Evolutionary conservation across 1,140 invertebrate genomes (phyloP).

Genomic region (Bombus superbus): DNA sequence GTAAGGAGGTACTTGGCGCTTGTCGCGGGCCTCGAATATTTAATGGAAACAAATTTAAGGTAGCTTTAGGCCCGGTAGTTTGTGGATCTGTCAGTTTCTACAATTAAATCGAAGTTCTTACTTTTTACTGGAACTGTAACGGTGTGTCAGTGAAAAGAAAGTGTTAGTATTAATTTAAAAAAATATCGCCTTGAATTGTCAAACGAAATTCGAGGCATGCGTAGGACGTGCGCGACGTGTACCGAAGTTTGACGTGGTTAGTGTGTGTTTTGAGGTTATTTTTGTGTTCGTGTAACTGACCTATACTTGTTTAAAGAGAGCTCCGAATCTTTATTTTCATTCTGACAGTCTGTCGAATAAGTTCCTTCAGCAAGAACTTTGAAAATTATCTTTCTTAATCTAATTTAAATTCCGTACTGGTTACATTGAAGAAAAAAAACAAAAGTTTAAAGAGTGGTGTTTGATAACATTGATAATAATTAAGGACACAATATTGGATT

Average conservation of each 20-base stretch:
- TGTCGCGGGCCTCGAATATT: constrained; percentile 49
- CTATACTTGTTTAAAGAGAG: constrained; percentile 62
- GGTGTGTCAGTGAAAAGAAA: constrained; percentile 41
- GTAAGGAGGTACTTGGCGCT: constrained; percentile 20
- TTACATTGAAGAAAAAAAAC: neutral
- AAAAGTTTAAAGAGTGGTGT: constrained; percentile 7
- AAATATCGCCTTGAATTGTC: constrained; percentile 31
- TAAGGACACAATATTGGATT: neutral
- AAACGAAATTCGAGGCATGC: constrained; percentile 47
- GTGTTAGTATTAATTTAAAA: constrained; percentile 24
- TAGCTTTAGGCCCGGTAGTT: neutral
- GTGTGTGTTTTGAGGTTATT: constrained; percentile 77
- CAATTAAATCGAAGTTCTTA: neutral
- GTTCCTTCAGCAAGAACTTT: constrained; percentile 20
- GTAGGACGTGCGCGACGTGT: constrained; percentile 51
- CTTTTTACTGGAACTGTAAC: neutral
- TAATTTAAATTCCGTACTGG: neutral
- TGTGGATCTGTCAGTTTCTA: constrained; percentile 43
- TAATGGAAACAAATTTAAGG: constrained; percentile 18
- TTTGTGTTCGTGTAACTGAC: constrained; percentile 75
- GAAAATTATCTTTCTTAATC: neutral
- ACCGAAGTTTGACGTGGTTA: constrained; percentile 59
- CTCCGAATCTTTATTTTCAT: constrained; percentile 68
- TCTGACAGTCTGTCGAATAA: constrained; percentile 57
- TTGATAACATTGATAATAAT: neutral